These are phyloP conservation scores for Heliconius hewitsoni DNA, from an alignment of 1,140 invertebrate species.

Conservation along the genomic window DNA sequence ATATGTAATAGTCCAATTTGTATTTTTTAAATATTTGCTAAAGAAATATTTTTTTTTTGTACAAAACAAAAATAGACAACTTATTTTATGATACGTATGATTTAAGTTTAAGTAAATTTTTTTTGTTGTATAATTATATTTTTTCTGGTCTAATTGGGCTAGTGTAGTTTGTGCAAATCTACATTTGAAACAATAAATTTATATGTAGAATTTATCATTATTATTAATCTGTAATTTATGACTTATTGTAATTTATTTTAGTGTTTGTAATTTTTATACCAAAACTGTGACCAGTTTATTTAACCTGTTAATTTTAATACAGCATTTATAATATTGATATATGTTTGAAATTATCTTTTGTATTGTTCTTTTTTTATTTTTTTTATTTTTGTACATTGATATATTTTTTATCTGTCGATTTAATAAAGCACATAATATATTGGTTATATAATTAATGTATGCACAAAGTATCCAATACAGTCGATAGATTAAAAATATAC, in stretches of 20 bases:
- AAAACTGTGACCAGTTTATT: slow-evolving; percentile 68
- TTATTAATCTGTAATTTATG: slow-evolving; percentile 11
- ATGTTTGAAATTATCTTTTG: slow-evolving; percentile 5
- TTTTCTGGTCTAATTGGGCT: not conserved
- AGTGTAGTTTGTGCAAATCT: slow-evolving; percentile 20
- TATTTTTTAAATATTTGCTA: not conserved
- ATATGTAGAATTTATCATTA: slow-evolving; percentile 19
- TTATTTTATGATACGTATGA: no score
- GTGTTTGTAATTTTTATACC: slow-evolving; percentile 56
- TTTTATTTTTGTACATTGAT: not conserved
- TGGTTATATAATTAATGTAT: slow-evolving; percentile 5
- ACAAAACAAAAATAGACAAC: no score
- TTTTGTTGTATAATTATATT: not conserved
- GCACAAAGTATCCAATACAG: not conserved
- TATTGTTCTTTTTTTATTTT: not conserved
- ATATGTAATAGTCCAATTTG: not conserved
- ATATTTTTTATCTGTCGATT: slow-evolving; percentile 9
- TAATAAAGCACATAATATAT: not conserved
- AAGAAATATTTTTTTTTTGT: not conserved
- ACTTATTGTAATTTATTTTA: slow-evolving; percentile 36
- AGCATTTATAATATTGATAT: slow-evolving; percentile 12
- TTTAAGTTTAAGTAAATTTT: no score
- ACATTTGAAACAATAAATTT: slow-evolving; percentile 21
- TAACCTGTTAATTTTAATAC: slow-evolving; percentile 28
- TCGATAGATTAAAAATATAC: not conserved